Evolutionary conservation across 2,797 vertebrate species (phyloP).

Genomic region (Ibycter americanus): DNA sequence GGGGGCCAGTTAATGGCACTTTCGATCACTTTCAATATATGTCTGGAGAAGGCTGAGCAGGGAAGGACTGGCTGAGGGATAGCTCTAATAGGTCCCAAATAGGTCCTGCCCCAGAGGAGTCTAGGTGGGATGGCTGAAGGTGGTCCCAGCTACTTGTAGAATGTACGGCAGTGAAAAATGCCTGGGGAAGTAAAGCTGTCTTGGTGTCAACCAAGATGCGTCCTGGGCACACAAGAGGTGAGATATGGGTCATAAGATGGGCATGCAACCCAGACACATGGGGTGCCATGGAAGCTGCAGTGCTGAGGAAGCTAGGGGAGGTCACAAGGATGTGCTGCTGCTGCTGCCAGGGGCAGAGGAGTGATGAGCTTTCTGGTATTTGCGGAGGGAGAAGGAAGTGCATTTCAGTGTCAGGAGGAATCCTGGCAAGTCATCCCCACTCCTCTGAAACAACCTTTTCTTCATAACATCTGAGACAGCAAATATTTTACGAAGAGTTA

Average conservation of each 20-base stretch:
- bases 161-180: not conserved
- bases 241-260: not conserved
- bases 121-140: not conserved
- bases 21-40: not conserved
- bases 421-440: conserved; percentile 1
- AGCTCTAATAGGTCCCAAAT: not conserved
- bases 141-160: not conserved
- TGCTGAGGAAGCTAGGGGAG: not conserved
- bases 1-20: not conserved
- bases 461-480: conserved; percentile 55
- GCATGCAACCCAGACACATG: accelerated
- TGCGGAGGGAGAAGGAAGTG: not conserved
- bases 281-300: not conserved
- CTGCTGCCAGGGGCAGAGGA: not conserved
- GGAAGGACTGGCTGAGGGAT: not conserved
- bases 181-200: not conserved
- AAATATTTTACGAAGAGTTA: conserved; percentile 64
- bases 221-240: not conserved
- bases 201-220: not conserved
- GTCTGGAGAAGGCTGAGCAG: not conserved
- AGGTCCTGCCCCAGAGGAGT: accelerated
- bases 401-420: conserved; percentile 22
- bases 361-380: conserved; percentile 4
- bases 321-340: not conserved
- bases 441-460: conserved; percentile 45